Base-by-base conservation (phyloP, 2,113 vertebrate genomes). In the Myotis yumanensis region DNA sequence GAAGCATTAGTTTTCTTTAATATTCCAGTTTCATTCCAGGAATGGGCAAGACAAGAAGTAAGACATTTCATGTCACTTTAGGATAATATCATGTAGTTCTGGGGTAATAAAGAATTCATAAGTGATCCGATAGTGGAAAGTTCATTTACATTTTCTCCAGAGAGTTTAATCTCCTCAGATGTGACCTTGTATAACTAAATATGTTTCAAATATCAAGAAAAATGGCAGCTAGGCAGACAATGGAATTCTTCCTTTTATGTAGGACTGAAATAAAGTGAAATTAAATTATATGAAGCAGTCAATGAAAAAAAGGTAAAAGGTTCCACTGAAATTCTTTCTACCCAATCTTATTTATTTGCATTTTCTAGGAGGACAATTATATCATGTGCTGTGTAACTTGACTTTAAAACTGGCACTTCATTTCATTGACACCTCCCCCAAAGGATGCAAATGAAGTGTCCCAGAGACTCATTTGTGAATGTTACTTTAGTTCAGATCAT, bases 151-250 rank as follows among this genome's bases (percentile, higher is more conserved):
- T 98, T 98, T 96, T 98, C 98, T 98, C 98, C 54, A 85, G 98
- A 98, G 98, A 97, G 96, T 97, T 98, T 98, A 98, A 96, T 98
- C 97, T 98, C 86, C 97, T 98, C 97, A 98, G 97, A 98, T 98
- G 97, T 98, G 98, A 98, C 98, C 98, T 98, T 97, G 97, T 98
- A 97, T 98, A 98, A 98, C 98, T 99, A 98, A 98, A 98, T 98
- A 98, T 97, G 97, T 98, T 98, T 98, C 97, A 98, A 97, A 98
- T 98, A 98, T 98, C 98, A 98, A 97, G 97, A 98, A 98, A 98
- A 98, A 98, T 97, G 96, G 97, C 93, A 98, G 95, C 90, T 94
- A 97, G 96, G 92, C 96, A 98, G 98, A 98, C 98, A 98, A 97
- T 97, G 96, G 97, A 97, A 97, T 98, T 98, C 96, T 98, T 97